phyloP scores from a whole-genome alignment of 2,113 vertebrate genomes.

The Xiphias gladius region DNA sequence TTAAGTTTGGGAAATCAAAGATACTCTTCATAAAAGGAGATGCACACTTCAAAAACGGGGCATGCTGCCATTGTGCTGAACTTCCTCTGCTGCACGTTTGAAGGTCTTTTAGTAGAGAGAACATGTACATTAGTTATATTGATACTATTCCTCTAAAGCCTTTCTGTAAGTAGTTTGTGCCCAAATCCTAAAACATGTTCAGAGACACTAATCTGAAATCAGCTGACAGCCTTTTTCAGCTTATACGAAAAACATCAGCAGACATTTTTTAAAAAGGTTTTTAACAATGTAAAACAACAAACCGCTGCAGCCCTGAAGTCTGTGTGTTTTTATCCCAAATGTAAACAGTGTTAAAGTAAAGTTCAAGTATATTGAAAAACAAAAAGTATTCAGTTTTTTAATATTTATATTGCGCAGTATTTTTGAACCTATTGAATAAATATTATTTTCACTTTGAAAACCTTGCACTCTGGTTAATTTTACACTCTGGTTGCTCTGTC shows the following conservation, averaged over 20 bases:
- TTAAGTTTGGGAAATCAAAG: background rate
- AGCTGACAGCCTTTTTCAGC: background rate
- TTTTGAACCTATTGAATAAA: constrained; percentile 74
- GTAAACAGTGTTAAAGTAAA: constrained; percentile 69
- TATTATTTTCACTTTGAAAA: constrained; percentile 61
- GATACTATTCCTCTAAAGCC: background rate
- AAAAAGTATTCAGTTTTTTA: constrained; percentile 70
- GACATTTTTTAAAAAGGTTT: background rate
- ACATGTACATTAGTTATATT: background rate
- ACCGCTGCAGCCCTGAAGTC: constrained; percentile 1
- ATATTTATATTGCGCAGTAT: constrained; percentile 81
- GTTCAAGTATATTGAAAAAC: constrained; percentile 40
- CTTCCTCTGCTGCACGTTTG: no score
- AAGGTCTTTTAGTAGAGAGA: background rate
- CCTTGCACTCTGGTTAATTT: background rate
- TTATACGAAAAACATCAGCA: background rate
- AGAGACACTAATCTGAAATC: constrained; percentile 5
- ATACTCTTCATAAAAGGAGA: no score
- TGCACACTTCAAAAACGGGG: no score
- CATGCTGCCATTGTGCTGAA: background rate
- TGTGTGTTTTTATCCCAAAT: constrained; percentile 49
- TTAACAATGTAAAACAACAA: constrained; percentile 1
- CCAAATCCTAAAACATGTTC: background rate
- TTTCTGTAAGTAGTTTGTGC: background rate
- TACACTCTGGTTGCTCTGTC: background rate